Evolutionary conservation across 2,797 vertebrate genomes (phyloP).

Genomic region (Tachyglossus aculeatus): DNA sequence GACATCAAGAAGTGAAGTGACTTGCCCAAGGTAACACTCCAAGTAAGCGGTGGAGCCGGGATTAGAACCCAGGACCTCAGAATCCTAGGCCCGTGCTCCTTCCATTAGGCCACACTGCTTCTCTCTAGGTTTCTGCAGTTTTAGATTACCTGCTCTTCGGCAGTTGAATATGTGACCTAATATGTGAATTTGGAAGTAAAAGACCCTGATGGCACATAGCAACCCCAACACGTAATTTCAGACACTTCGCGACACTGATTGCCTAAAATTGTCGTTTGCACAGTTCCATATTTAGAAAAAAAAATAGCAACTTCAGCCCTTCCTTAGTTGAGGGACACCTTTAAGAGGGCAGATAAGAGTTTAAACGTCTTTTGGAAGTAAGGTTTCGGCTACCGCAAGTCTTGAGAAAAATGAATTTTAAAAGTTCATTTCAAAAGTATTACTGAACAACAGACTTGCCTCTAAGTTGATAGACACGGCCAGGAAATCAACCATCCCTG

Average conservation of each 20-base stretch:
- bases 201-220: too few relatives aligned
- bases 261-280: not conserved
- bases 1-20: too few relatives aligned
- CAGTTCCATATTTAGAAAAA: not conserved
- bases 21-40: too few relatives aligned
- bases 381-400: slow-evolving; percentile 1
- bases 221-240: not conserved
- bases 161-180: too few relatives aligned
- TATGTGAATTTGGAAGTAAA: too few relatives aligned
- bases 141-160: too few relatives aligned
- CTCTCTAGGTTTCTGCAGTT: too few relatives aligned
- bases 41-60: too few relatives aligned
- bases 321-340: slow-evolving; percentile 1
- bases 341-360: slow-evolving; percentile 26
- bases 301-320: not conserved
- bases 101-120: too few relatives aligned
- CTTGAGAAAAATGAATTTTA: slow-evolving; percentile 14
- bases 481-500: slow-evolving; percentile 2
- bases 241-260: not conserved
- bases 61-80: too few relatives aligned
- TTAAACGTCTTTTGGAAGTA: not conserved
- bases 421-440: slow-evolving; percentile 12
- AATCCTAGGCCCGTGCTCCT: too few relatives aligned
- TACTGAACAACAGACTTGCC: slow-evolving; percentile 10
- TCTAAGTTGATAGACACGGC: slow-evolving; percentile 19